Evolutionary conservation across 1,140 invertebrate genomes (phyloP).

Genomic region (Oreohelix idahoensis): DNA sequence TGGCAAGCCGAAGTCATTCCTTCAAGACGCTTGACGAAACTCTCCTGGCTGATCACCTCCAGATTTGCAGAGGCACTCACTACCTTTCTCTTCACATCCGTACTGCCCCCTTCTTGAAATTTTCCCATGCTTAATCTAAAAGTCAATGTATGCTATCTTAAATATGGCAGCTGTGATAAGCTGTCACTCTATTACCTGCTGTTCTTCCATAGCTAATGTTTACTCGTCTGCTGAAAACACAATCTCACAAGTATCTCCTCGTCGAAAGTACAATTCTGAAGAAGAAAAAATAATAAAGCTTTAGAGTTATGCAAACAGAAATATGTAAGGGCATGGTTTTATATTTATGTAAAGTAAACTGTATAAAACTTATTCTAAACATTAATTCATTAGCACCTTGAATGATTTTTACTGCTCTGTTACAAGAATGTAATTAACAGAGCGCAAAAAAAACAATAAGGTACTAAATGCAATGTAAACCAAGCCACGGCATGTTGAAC

Average conservation of each 20-base stretch:
- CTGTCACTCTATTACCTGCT: not conserved
- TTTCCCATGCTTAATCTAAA: slow-evolving; percentile 35
- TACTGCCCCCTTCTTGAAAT: slow-evolving; percentile 35
- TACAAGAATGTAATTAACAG: no score
- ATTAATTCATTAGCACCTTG: no score
- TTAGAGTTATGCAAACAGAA: no score
- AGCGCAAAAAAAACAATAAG: no score
- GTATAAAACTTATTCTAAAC: no score
- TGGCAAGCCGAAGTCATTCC: slow-evolving; percentile 63
- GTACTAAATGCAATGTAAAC: no score
- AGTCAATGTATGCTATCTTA: not conserved
- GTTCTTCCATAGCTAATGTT: not conserved
- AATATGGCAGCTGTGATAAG: not conserved
- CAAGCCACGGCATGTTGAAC: no score
- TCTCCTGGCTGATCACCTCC: slow-evolving; percentile 63
- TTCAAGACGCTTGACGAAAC: slow-evolving; percentile 53
- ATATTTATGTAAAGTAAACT: no score
- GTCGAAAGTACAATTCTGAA: not conserved
- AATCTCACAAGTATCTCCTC: not conserved
- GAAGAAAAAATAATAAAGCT: no score
- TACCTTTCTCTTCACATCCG: slow-evolving; percentile 55
- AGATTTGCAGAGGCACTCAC: slow-evolving; percentile 58
- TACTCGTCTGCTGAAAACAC: not conserved
- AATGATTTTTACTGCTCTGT: no score
- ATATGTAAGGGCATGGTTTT: no score